Base-by-base conservation (phyloP, 2,113 vertebrate genomes). In the Phalacrocorax aristotelis region DNA sequence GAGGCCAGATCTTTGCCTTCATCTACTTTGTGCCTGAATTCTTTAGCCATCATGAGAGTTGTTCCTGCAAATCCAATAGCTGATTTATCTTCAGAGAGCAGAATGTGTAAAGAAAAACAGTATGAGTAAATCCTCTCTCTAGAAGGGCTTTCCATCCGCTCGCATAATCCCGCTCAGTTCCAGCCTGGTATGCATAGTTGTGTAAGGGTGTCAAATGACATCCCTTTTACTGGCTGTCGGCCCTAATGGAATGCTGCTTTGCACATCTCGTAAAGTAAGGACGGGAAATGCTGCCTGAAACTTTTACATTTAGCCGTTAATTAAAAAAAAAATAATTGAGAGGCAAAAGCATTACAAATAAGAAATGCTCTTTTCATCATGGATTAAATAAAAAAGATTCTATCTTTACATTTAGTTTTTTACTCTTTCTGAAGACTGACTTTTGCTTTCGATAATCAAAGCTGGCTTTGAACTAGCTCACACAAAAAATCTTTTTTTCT, bases 391-490 rank as follows among this genome's bases (percentile, higher is more conserved):
- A 69, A 95, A 97, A 97, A 95, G 57, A 87, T 90, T 71, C 58
- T 36, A 74, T 90, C 86, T 95, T 95, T 89, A 89, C 58, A 14
- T 94, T 95, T 96, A 89, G 27, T n/a, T 93, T 97, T 92, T 92
- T 69, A 61, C 60, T 30, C 77, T 95, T 96, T 95, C 58, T 91
- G 70, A 89, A 95, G 57, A 72, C 76, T 69, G 78, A 76, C 46
- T 93, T 83, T 69, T 91, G 51, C 71, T 97, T 97, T 95, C 95
- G 72, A 96, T 95, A 96, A 97, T 97, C 93, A 97, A 97, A 98
- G 96, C 84, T 80, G 34, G 80, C 91, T 96, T 97, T 96, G 96
- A 97, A 97, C 91, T 92, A 78, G 62, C 48, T 58, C 72, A 22
- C 46, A 89, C 51, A 80, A 79, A 77, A 75, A 92, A 88, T 51